phyloP scores from a whole-genome alignment of 2,888 invertebrate species.

The Bombylius major region DNA sequence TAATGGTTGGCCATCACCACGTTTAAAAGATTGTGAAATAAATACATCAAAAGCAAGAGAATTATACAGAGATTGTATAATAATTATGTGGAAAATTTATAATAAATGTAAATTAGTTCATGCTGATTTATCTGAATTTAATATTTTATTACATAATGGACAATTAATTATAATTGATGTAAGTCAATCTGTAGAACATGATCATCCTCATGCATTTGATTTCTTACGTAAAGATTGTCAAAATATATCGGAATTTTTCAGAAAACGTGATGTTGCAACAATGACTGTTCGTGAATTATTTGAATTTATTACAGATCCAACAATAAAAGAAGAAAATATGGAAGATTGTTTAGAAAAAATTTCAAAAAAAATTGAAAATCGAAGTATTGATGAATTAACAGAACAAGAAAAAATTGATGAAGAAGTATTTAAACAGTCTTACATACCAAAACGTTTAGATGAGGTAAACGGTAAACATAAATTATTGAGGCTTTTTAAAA shows the following conservation, averaged over 20 bases:
- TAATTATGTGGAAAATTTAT: slow-evolving; percentile 88
- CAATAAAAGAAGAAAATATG: slow-evolving; percentile 67
- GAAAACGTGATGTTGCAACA: slow-evolving; percentile 78
- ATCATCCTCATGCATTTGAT: slow-evolving; percentile 89
- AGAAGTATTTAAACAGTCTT: slow-evolving; percentile 85
- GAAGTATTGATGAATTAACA: slow-evolving; percentile 51
- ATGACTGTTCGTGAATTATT: slow-evolving; percentile 85
- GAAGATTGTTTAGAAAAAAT: slow-evolving; percentile 65
- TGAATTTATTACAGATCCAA: slow-evolving; percentile 90
- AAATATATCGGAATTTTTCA: slow-evolving; percentile 85
- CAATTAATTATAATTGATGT: slow-evolving; percentile 91
- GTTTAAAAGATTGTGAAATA: slow-evolving; percentile 75
- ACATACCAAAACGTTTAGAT: slow-evolving; percentile 82
- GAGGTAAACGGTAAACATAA: slow-evolving; percentile 47
- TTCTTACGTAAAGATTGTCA: slow-evolving; percentile 91
- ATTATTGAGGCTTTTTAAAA: slow-evolving; percentile 7
- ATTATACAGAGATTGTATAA: slow-evolving; percentile 68
- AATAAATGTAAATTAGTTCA: slow-evolving; percentile 90
- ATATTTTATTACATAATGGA: slow-evolving; percentile 73
- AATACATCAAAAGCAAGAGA: slow-evolving; percentile 59
- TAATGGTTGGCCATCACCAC: slow-evolving; percentile 85
- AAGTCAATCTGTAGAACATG: slow-evolving; percentile 96
- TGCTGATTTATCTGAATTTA: slow-evolving; percentile 95
- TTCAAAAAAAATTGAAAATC: slow-evolving; percentile 51
- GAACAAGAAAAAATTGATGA: slow-evolving; percentile 72